A percentile compares a stretch with the other conserved stretches of the same genome.
phyloP scores from a whole-genome alignment of 2,113 vertebrate species.

The Cyprinodon tularosa region DNA sequence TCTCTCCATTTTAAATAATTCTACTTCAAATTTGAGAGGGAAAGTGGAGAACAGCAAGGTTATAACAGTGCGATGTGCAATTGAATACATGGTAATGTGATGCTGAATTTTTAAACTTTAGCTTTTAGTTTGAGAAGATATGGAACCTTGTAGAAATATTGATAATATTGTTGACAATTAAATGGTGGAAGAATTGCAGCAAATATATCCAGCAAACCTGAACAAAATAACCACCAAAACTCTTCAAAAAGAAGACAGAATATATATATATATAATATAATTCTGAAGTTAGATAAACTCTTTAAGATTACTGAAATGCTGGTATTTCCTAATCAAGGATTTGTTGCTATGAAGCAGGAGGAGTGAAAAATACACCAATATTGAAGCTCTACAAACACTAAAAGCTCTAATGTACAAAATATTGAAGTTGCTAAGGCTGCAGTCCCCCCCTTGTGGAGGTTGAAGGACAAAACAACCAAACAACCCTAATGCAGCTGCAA shows the following conservation, averaged over 20 bases:
- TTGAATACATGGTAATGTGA: not conserved
- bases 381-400: not conserved
- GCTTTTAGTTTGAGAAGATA: not conserved
- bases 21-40: not conserved
- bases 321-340: not conserved
- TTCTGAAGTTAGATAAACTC: not conserved
- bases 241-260: not conserved
- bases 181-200: not conserved
- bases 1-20: not conserved
- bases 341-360: not conserved
- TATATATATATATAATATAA: not conserved
- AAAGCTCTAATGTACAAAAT: not conserved
- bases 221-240: not conserved
- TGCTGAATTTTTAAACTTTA: not conserved
- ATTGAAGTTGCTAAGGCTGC: not conserved
- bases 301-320: not conserved
- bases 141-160: not conserved
- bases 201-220: not conserved
- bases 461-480: not conserved
- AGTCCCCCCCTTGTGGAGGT: not conserved
- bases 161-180: too few relatives aligned
- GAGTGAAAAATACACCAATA: fast-evolving
- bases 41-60: not conserved
- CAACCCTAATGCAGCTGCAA: too few relatives aligned
- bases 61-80: not conserved